A percentile compares a stretch with the other conserved stretches of the same genome.
Evolutionary conservation across 2,113 vertebrate species (phyloP).

Genomic region (Callospermophilus lateralis): DNA sequence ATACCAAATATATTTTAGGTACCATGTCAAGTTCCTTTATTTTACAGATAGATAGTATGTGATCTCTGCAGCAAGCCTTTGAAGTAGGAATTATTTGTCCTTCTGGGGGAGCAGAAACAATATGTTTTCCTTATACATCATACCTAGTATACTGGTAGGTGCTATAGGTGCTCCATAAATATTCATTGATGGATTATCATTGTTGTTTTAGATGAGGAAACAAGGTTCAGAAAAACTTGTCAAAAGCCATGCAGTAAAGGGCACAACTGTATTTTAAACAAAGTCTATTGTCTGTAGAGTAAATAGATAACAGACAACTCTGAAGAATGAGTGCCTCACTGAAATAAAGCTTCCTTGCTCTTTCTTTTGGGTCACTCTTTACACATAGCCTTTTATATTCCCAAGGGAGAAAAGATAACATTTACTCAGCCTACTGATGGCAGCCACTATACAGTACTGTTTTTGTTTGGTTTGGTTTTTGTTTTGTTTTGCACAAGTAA

Average conservation of each 20-base stretch:
- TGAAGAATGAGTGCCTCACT: neutral
- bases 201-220: neutral
- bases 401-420: neutral
- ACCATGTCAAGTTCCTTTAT: neutral
- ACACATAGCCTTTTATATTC: neutral
- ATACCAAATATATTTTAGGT: neutral
- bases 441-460: neutral
- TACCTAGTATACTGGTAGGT: neutral
- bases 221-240: neutral
- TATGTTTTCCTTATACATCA: neutral
- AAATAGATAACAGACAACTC: neutral
- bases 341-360: neutral
- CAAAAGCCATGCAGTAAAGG: neutral
- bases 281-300: neutral
- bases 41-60: neutral
- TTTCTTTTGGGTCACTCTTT: conserved; percentile 31
- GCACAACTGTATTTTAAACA: neutral
- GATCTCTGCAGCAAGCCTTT: conserved; percentile 4
- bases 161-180: neutral
- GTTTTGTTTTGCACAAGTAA: neutral
- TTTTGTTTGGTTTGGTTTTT: neutral
- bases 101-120: neutral
- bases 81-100: conserved; percentile 36
- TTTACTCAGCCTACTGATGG: neutral
- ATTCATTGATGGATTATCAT: neutral